A percentile compares a stretch with the other conserved stretches of the same genome.
Conservation (phyloP, 2,113 vertebrate species). For the Strix uralensis region DNA sequence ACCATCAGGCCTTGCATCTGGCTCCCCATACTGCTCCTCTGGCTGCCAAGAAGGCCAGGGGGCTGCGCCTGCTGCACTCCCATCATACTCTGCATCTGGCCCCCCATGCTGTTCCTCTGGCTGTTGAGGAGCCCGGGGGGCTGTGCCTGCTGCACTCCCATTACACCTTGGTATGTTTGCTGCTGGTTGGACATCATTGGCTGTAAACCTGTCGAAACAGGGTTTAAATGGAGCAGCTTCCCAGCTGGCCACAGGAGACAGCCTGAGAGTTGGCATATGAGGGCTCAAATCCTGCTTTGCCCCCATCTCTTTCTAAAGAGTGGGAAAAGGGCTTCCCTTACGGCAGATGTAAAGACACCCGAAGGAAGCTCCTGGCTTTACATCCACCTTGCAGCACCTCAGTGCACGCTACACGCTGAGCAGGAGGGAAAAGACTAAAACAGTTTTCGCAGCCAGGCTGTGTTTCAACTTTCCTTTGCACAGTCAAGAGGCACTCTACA, state of each 20-base stretch:
- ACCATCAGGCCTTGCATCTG: conserved; percentile 98
- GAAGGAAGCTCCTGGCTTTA: background rate
- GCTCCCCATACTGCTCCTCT: conserved; percentile 84
- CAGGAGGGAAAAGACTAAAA: background rate
- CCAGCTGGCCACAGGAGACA: background rate
- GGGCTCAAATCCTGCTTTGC: background rate
- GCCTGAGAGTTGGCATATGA: background rate
- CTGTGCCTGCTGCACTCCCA: conserved; percentile 93
- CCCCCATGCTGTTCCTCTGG: conserved; percentile 86
- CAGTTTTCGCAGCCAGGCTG: background rate
- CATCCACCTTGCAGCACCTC: background rate
- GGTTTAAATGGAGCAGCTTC: background rate
- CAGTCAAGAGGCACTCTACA: background rate
- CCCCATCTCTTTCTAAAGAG: background rate
- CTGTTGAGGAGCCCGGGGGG: conserved; percentile 86
- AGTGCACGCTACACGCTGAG: background rate
- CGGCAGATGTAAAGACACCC: background rate
- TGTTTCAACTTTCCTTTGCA: background rate
- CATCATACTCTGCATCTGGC: conserved; percentile 93
- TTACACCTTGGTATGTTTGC: conserved; percentile 90
- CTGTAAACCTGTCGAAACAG: conserved; percentile 84
- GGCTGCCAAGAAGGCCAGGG: conserved; percentile 85
- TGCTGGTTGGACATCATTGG: conserved; percentile 95
- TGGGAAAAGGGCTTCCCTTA: background rate
- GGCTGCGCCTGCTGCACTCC: conserved; percentile 93